Percentiles rank a stretch among this genome's conserved stretches.
Conservation (phyloP, 2,113 vertebrate species). For the Casuarius casuarius region DNA sequence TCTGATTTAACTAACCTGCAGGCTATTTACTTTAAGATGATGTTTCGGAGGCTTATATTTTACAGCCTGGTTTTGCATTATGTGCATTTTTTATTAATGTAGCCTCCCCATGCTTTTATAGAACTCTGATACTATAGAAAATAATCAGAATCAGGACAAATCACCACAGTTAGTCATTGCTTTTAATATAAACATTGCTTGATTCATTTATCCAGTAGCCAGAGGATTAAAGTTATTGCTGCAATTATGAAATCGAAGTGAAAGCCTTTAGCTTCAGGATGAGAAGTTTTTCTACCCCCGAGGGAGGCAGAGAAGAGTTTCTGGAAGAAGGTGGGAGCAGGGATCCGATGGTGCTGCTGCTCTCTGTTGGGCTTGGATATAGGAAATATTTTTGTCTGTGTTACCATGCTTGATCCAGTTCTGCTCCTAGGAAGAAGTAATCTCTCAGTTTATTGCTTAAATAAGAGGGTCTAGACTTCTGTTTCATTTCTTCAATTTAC, state of each 20-base stretch:
- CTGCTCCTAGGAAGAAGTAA: not conserved
- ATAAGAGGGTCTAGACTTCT: not conserved
- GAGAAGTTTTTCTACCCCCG: not conserved
- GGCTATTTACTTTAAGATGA: not conserved
- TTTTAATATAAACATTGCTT: not conserved
- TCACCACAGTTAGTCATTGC: not conserved
- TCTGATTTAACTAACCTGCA: not conserved
- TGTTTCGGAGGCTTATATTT: not conserved
- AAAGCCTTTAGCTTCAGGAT: not conserved
- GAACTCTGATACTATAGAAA: not conserved
- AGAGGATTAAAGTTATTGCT: not conserved
- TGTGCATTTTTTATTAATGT: not conserved
- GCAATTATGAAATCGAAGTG: not conserved
- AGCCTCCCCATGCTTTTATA: not conserved
- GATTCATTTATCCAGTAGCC: not conserved
- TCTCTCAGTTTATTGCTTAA: not conserved
- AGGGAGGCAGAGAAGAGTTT: not conserved
- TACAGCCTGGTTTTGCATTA: not conserved
- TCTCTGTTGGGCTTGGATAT: not conserved
- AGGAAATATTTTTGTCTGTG: not conserved
- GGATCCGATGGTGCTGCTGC: not conserved
- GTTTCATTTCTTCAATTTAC: not conserved
- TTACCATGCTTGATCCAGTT: not conserved
- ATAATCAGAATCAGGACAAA: too few relatives aligned
- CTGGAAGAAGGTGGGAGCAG: not conserved